These are phyloP conservation scores for Carpatolechia fugitivella DNA, from an alignment of 2,888 invertebrate genomes.

Conservation along the genomic window DNA sequence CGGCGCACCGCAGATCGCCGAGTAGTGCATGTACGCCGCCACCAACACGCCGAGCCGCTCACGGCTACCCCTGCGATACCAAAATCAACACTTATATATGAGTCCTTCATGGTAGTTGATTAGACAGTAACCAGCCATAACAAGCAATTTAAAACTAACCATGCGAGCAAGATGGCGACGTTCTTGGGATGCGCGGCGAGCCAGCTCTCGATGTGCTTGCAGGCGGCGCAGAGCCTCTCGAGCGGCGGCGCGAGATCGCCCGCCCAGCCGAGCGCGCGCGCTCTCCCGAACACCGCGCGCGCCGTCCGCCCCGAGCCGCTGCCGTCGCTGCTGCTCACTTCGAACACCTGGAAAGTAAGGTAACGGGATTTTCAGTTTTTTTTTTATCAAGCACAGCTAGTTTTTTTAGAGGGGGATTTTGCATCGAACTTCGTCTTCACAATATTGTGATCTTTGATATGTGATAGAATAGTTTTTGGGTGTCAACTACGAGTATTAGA, in stretches of 20 bases:
- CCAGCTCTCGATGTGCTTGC: conserved; percentile 97
- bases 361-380: neutral
- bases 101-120: too few relatives aligned
- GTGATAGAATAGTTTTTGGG: too few relatives aligned
- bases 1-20: conserved; percentile 91
- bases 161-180: conserved; percentile 92
- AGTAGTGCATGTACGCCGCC: conserved; percentile 96
- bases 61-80: conserved; percentile 84
- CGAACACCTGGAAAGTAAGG: conserved; percentile 85
- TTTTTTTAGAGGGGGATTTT: too few relatives aligned
- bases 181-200: conserved; percentile 89
- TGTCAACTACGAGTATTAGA: too few relatives aligned
- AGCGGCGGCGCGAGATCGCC: conserved; percentile 92
- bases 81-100: conserved; percentile 4
- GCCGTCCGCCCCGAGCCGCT: conserved; percentile 79
- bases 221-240: conserved; percentile 93
- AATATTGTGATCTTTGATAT: too few relatives aligned
- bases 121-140: neutral
- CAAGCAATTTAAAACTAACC: conserved; percentile 70
- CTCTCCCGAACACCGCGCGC: conserved; percentile 83
- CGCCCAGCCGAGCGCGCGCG: conserved; percentile 91
- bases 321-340: conserved; percentile 87
- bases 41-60: conserved; percentile 93
- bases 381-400: too few relatives aligned
- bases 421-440: too few relatives aligned